Evolutionary conservation across 2,797 vertebrate species (phyloP), one percentile per base, ranked within the genome.

Genomic region (Xiphorhynchus erythropygius): DNA sequence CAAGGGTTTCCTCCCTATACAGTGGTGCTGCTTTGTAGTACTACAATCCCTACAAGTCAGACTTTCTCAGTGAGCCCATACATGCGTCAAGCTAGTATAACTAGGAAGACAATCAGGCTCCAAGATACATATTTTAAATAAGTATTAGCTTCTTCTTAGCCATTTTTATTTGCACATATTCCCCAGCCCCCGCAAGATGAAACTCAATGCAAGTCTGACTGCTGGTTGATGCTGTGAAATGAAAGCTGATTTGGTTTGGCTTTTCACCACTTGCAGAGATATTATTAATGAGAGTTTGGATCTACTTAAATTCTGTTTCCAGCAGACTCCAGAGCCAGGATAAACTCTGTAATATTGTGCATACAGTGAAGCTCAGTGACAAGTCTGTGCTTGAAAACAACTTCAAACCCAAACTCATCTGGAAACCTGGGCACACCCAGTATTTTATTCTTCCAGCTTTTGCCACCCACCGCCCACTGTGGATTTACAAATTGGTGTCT

Each of bases 401-500:
- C 60, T 93, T 85, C 75, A 96, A 93, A 78, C 30, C 28, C 63
- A 82, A 84, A 84, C 42, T 84, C 65, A 84, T 68, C 57, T 33
- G 79, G 52, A 82, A 95, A 67, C 53, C 42, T 41, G 64, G 93
- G 65, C 89, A 90, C 91, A 93, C 87, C 93, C 2, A 0, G 32
- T 65, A 39, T 69, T 90, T 82, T 85, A 81, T 19, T 78, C 9
- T 32, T 89, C 87, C 47, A 85, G 24, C 30, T 80, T 86, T 55
- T 87, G 79, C 82, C 87, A 74, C 27, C 30, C 60, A 84, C 49
- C 13, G 0, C 91, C 91, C 68, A 89, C 75, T 62, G 60, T 13
- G 42, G 62, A 57, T 86, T 84, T 94, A 94, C 90, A 93, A 94
- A 93, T 91, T 87, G 68, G 28, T 62, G 46, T 44, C 76, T 89